phyloP scores from a whole-genome alignment of 2,888 invertebrate genomes.

The Eupsilia transversa region DNA sequence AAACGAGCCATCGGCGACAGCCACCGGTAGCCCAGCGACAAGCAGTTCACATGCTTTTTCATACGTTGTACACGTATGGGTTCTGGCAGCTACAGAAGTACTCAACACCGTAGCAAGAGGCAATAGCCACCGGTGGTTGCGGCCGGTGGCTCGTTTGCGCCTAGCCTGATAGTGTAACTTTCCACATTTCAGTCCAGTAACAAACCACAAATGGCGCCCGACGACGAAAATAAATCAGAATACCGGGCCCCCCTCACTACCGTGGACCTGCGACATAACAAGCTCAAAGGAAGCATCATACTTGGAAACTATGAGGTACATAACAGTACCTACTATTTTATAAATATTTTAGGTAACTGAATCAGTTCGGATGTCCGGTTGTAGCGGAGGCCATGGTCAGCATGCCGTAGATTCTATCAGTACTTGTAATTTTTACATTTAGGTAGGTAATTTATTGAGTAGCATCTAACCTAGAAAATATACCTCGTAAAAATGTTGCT shows the following conservation, averaged over 20 bases:
- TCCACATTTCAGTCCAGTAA: constrained; percentile 74
- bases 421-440: constrained; percentile 14
- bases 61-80: no score
- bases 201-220: constrained; percentile 79
- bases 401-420: constrained; percentile 44
- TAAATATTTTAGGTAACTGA: constrained; percentile 27
- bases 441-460: background rate
- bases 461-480: constrained; percentile 34
- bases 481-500: background rate
- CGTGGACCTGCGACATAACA: constrained; percentile 94
- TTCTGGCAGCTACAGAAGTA: no score
- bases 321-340: constrained; percentile 38
- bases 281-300: constrained; percentile 95
- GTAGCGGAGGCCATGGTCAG: constrained; percentile 51
- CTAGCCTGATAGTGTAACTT: background rate
- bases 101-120: no score
- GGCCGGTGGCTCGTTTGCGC: no score
- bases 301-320: constrained; percentile 96
- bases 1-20: no score
- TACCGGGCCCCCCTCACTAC: constrained; percentile 91
- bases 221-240: constrained; percentile 82
- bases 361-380: constrained; percentile 52
- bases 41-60: no score
- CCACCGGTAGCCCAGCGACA: no score
- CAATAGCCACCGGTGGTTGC: no score